Percentiles rank a stretch among this genome's conserved stretches.
phyloP scores from a whole-genome alignment of 2,888 invertebrate genomes.

The Cotesia congregata region DNA sequence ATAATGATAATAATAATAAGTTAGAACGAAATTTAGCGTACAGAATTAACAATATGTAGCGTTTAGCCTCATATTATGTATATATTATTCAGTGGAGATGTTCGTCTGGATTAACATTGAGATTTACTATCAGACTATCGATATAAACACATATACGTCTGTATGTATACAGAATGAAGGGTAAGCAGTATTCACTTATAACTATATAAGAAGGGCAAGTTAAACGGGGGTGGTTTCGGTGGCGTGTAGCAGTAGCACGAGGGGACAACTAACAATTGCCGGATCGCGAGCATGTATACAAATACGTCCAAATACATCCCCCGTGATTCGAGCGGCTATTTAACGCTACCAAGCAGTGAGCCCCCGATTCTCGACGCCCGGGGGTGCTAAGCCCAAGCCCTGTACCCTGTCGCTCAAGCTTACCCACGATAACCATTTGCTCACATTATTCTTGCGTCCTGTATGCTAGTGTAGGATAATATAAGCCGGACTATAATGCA shows the following conservation, averaged over 20 bases:
- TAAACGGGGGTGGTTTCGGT: slow-evolving; percentile 50
- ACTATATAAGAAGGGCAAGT: slow-evolving; percentile 28
- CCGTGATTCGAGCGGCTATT: slow-evolving; percentile 44
- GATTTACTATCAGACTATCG: slow-evolving; percentile 17
- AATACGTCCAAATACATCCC: slow-evolving; percentile 31
- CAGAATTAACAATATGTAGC: slow-evolving; percentile 69
- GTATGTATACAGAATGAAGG: slow-evolving; percentile 25
- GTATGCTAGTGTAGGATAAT: too few species aligned
- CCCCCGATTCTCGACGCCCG: slow-evolving; percentile 22
- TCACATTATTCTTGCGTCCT: slow-evolving; percentile 51
- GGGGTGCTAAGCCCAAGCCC: slow-evolving; percentile 53
- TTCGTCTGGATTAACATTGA: slow-evolving; percentile 5
- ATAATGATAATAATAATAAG: slow-evolving; percentile 64
- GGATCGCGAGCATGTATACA: slow-evolving; percentile 22
- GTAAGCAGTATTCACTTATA: too few species aligned
- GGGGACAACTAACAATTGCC: slow-evolving; percentile 30
- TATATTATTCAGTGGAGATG: slow-evolving; percentile 45
- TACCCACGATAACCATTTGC: slow-evolving; percentile 57
- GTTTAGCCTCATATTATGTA: slow-evolving; percentile 58
- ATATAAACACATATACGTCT: slow-evolving; percentile 39
- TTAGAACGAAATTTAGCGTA: slow-evolving; percentile 62
- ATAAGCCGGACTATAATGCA: too few species aligned
- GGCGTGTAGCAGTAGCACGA: slow-evolving; percentile 39
- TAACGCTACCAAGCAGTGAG: slow-evolving; percentile 45
- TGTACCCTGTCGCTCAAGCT: slow-evolving; percentile 58